Percentiles rank a stretch among this genome's conserved stretches.
These are phyloP conservation scores for Cherax quadricarinatus DNA, from an alignment of 1,140 invertebrate genomes.

Conservation along the genomic window DNA sequence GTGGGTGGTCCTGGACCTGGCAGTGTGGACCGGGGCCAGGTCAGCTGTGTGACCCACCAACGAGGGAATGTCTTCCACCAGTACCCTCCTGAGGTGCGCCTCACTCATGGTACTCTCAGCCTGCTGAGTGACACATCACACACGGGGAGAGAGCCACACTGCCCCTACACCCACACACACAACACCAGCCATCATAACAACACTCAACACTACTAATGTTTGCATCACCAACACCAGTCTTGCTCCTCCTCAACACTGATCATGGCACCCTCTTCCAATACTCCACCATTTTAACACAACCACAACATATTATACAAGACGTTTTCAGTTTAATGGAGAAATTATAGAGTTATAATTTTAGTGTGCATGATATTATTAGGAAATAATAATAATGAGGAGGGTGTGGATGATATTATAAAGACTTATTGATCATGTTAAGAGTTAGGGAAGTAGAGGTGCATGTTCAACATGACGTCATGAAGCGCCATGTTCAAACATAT, in stretches of 20 bases:
- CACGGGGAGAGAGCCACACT: constrained; percentile 22
- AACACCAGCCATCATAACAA: constrained; percentile 34
- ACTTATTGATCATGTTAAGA: neutral
- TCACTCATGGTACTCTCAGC: constrained; percentile 60
- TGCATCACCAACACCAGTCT: constrained; percentile 23
- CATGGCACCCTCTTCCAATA: neutral
- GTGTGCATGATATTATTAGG: neutral
- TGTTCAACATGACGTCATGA: neutral
- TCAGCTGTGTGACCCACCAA: constrained; percentile 54
- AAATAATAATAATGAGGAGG: neutral
- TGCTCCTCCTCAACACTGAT: constrained; percentile 46
- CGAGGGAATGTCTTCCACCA: constrained; percentile 56
- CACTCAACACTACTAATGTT: constrained; percentile 27
- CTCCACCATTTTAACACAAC: neutral
- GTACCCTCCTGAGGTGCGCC: constrained; percentile 36
- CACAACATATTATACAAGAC: neutral
- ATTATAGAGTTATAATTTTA: neutral
- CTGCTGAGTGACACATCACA: constrained; percentile 18
- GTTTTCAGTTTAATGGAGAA: neutral
- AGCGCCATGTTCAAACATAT: neutral
- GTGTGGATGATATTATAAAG: neutral
- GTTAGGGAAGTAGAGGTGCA: neutral
- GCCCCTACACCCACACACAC: neutral
- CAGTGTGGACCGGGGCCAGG: constrained; percentile 63
- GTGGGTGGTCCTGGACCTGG: constrained; percentile 37